Evolutionary conservation across 2,888 invertebrate species (phyloP), one percentile per base, ranked within the genome.

Genomic region (Belgica antarctica): DNA sequence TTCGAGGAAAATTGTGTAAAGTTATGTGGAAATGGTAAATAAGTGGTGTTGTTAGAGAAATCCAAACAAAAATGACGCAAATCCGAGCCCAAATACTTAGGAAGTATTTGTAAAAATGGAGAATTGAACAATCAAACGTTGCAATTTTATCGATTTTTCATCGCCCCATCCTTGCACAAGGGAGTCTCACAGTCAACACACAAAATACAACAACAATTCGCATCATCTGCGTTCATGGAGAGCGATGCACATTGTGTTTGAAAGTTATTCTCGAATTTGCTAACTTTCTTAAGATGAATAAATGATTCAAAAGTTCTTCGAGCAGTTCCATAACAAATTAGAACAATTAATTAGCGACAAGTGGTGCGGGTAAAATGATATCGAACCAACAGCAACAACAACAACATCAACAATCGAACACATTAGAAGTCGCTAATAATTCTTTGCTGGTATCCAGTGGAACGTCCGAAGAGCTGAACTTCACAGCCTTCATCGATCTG

Each of bases 401-500:
- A 28, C 68, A 68, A 25, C 66, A 47, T 4, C 68, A 68, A 15
- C 68, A 68, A 34, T 19, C 68, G 25, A 68, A 47, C 34, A 57
- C 17, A 24, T 12, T 68, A 19, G 68, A 68, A 52, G 57, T 68
- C 31, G 34, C 47, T 34, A 68, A 68, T 68, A 68, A 68, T 57
- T 47, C 68, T 8, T 57, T 68, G 57, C 24, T 68, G 17, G 68
- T 68, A 5, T 10, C 25, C 7, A 68, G 52, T 31, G 66, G 4
- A 27, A 5, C 52, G 22, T 15, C 65, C 10, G 81, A 80, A 71
- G 86, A 86, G 79, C 85, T 88, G 76, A 87, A 86, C 81, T 85
- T 85, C 79, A 83, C 83, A 75, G 84, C 84, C 77, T 87, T 87
- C 80, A 83, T 86, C 73, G 87, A 88, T 81, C 82, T 88, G 74